Conservation (phyloP, 2,888 invertebrate species). For the Notodonta dromedarius region DNA sequence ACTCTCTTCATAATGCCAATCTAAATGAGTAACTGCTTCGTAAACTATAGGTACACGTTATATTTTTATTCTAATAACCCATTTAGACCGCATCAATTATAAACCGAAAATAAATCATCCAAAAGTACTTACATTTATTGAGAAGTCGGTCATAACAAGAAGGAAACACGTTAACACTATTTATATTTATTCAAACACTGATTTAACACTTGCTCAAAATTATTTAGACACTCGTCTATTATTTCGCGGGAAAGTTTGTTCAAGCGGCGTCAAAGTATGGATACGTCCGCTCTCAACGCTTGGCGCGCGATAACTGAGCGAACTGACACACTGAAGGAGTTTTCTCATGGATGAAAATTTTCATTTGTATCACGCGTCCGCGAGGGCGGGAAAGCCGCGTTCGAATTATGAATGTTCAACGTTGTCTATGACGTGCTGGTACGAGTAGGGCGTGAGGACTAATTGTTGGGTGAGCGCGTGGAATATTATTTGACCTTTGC, state of each 20-base stretch:
- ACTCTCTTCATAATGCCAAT: conserved; percentile 12
- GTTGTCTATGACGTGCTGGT: conserved; percentile 43
- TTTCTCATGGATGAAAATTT: conserved; percentile 52
- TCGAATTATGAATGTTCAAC: conserved; percentile 51
- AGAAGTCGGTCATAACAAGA: conserved; percentile 24
- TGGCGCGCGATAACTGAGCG: conserved; percentile 61
- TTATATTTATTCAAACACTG: conserved; percentile 48
- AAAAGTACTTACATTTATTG: conserved; percentile 33
- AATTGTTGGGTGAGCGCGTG: conserved; percentile 17
- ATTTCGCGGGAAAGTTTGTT: conserved; percentile 66
- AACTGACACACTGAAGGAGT: conserved; percentile 44
- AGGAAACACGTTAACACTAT: conserved; percentile 50
- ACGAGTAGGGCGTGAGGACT: conserved; percentile 14
- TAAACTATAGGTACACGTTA: conserved; percentile 16
- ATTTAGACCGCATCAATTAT: conserved; percentile 24
- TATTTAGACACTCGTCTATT: conserved; percentile 43
- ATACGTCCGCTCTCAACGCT: conserved; percentile 54
- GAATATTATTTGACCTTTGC: conserved; percentile 3
- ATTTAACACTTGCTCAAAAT: conserved; percentile 44
- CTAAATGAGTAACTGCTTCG: conserved; percentile 15
- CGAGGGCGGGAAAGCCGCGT: conserved; percentile 61
- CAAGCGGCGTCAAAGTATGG: conserved; percentile 36
- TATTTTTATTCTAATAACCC: conserved; percentile 26
- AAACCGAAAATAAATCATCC: conserved; percentile 21
- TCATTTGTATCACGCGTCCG: conserved; percentile 57